phyloP scores from a whole-genome alignment of 1,140 invertebrate species.

The Elymnias hypermnestra region DNA sequence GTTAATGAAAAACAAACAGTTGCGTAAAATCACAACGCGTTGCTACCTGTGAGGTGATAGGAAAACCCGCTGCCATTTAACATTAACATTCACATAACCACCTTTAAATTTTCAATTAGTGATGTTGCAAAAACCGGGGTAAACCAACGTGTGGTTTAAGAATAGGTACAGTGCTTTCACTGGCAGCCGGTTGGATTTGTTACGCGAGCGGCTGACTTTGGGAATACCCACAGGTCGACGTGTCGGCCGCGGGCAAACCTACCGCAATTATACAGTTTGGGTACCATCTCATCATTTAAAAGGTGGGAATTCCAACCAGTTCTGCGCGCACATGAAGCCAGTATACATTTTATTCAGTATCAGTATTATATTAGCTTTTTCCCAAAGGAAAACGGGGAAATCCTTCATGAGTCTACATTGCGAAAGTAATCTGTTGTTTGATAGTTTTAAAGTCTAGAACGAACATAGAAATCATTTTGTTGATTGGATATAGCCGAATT shows the following conservation, averaged over 20 bases:
- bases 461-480: no score
- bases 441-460: no score
- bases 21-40: background rate
- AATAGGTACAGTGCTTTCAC: conserved; percentile 20
- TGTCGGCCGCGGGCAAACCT: conserved; percentile 10
- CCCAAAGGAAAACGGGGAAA: no score
- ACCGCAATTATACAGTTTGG: conserved; percentile 12
- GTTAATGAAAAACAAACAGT: no score
- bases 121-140: conserved; percentile 8
- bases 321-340: no score
- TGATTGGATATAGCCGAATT: no score
- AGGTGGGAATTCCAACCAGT: conserved; percentile 11
- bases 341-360: no score
- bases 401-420: no score
- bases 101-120: conserved; percentile 10
- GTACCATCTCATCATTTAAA: conserved; percentile 6
- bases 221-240: conserved; percentile 21
- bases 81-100: conserved; percentile 16
- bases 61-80: background rate
- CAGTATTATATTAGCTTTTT: no score
- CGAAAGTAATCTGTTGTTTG: no score
- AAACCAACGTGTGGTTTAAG: conserved; percentile 1
- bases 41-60: background rate
- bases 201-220: conserved; percentile 10
- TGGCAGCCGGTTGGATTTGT: conserved; percentile 10